Evolutionary conservation across 2,113 vertebrate genomes (phyloP).

Genomic region (Lucifuga dentata): DNA sequence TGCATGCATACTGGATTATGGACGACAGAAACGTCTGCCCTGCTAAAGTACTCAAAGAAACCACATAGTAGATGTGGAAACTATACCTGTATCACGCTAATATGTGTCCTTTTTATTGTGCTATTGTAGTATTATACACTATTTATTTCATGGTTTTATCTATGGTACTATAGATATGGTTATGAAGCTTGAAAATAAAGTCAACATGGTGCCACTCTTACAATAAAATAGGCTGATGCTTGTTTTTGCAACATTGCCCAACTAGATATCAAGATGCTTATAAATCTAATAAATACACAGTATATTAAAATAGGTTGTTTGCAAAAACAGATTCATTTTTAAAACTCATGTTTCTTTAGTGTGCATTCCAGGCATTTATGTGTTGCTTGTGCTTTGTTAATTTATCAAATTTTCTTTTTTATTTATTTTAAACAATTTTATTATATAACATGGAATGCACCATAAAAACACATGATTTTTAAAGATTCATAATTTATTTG

Average conservation of each 20-base stretch:
- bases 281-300: not conserved
- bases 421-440: no score
- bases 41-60: slow-evolving; percentile 41
- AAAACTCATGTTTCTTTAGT: no score
- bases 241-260: not conserved
- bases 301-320: no score
- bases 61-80: slow-evolving; percentile 24
- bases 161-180: slow-evolving; percentile 69
- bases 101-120: slow-evolving; percentile 73
- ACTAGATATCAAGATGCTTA: no score
- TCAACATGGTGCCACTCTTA: slow-evolving; percentile 66
- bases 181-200: slow-evolving; percentile 72
- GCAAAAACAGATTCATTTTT: no score
- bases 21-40: slow-evolving; percentile 29
- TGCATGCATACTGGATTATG: slow-evolving; percentile 33
- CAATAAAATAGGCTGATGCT: slow-evolving; percentile 24
- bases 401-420: no score
- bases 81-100: slow-evolving; percentile 43
- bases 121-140: slow-evolving; percentile 68
- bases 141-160: slow-evolving; percentile 74
- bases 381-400: no score
- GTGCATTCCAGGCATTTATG: no score
- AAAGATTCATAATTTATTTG: no score
- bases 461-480: no score
- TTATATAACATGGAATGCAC: no score